Evolutionary conservation across 1,140 invertebrate genomes (phyloP), one percentile per base, ranked within the genome.

Genomic region (Cecropterus lyciades): DNA sequence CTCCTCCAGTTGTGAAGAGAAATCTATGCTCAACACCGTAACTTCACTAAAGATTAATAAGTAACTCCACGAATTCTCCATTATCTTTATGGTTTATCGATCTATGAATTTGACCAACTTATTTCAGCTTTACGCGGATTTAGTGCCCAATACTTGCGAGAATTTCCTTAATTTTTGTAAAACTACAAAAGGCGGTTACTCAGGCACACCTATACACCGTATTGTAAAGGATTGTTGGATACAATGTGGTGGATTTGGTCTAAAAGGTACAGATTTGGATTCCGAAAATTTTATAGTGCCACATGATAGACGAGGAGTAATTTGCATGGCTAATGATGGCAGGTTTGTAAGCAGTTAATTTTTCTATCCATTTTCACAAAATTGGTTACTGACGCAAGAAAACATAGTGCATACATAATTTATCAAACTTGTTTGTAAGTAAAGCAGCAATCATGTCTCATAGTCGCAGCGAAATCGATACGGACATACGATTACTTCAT

Each of bases 251-350:
- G 93, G 92, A 20, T 93, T 79, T 67, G 75, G 84, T 40, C 65
- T 93, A 6, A 80, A 88, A 67, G 67, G 66, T 7, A 75, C 74
- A 0, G 75, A 84, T 11, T 79, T 93, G 66, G 82, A 85, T 27
- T 93, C 93, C 66, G 93, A 94, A 79, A 93, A 93, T 67, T 94
- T 93, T 69, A 86, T 89, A n/a, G 74, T 93, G n/a, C 92, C 91
- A 3, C 93, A 93, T 67, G 91, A 94, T 51, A 85, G 81, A 76
- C 83, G 93, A 33, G 93, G 93, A 2, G 87, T 93, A 1, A 69
- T 93, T 10, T 91, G 91, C n/a, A 93, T 93, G 92, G 92, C 92
- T 46, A 93, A 93, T 67, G 84, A 87, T 72, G 92, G 89, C 51
- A 92, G 84, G 89, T 91, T 37, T 11, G 33, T 37, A 1, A 1